These are phyloP conservation scores for Tetheella fluctuosa DNA, from an alignment of 2,888 invertebrate species.

Conservation along the genomic window DNA sequence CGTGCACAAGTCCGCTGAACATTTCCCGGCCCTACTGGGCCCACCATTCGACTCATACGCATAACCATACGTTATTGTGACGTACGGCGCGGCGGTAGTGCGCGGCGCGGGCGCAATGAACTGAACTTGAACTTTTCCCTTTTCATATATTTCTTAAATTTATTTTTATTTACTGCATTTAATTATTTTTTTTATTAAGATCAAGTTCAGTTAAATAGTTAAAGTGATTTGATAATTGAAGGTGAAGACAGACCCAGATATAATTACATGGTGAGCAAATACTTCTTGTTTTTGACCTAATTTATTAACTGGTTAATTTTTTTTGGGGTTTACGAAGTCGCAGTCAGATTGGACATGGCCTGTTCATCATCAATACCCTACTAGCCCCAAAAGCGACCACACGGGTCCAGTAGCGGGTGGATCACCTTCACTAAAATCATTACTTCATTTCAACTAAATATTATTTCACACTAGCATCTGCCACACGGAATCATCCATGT, in stretches of 20 bases:
- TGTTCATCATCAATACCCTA: no score
- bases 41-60: background rate
- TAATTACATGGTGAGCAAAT: background rate
- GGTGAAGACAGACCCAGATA: background rate
- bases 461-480: no score
- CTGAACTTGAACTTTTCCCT: slow-evolving; percentile 26
- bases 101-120: slow-evolving; percentile 30
- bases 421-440: no score
- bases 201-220: background rate
- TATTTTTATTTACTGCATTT: background rate
- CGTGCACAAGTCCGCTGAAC: slow-evolving; percentile 15
- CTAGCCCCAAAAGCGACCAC: no score
- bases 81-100: slow-evolving; percentile 33
- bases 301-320: no score
- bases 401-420: no score
- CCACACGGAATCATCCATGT: no score
- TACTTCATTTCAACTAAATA: no score
- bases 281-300: no score
- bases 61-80: slow-evolving; percentile 31
- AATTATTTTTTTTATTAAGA: background rate
- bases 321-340: no score
- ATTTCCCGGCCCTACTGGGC: slow-evolving; percentile 5
- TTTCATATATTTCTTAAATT: background rate
- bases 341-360: no score
- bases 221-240: background rate